Base-by-base conservation (phyloP, 2,113 vertebrate genomes). In the Vireo altiloquus region DNA sequence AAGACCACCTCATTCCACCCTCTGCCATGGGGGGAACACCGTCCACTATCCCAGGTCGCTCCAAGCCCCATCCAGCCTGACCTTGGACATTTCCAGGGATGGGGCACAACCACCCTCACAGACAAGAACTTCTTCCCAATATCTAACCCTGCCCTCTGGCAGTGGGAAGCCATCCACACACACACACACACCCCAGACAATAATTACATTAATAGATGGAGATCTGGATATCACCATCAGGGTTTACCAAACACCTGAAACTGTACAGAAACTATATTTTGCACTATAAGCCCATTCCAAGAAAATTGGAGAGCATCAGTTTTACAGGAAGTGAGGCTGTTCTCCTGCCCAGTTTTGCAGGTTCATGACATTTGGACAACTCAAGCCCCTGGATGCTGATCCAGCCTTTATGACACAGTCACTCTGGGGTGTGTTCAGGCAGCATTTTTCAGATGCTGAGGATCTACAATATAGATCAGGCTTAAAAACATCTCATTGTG, bases 1-100 rank as follows among this genome's bases (percentile, higher is more conserved):
- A 82, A 54, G 7, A 13, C 7, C 54, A 54, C 5, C 17, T 30
- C 8, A 21, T 61, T 17, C 17, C 13, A 23, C 1, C 8, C 21
- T 11, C 39, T 68, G 23, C 23, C 28, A n/a, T 15, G 28, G 16
- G 17, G 30, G 30, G 7, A 31, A 31, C 40, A 69, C 4, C 9
- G 47, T 52, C 24, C 20, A 53, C 7, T 19, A 11, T 8, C 7
- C 9, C 30, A 61, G 10, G 3, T 5, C 40, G 40, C 30, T 54
- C 24, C n/a, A 42, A 82, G 16, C 4, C 7, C 15, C 0, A 0
- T 40, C 40, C 47, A 54, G 1, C 30, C 8, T 28, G 2, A 10
- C 5, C n/a, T 76, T 54, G 30, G 10, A 23, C n/a, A 61, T 8
- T 53, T 2, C n/a, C 30, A 68, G 46, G n/a, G 17, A 40, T 39